Evolutionary conservation across 2,113 vertebrate species (phyloP), one percentile per base, ranked within the genome.

Genomic region (Echinops telfairi): DNA sequence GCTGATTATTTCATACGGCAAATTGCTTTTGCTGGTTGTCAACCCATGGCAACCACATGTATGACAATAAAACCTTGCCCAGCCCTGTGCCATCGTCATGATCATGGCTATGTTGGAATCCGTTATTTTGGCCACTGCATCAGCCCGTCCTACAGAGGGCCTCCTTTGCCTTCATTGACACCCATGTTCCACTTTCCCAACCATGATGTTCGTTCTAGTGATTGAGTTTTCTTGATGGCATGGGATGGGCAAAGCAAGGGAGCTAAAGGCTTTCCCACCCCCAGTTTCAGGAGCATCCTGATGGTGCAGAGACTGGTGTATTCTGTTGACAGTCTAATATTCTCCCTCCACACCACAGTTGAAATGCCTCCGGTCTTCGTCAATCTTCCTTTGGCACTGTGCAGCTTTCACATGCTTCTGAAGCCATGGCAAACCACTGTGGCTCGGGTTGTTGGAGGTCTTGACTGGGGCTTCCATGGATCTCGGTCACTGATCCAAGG

Each of bases 1-100:
- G 79, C 91, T 29, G 47, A 81, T 29, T 47, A 77, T 73, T 92
- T 88, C 73, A 47, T 23, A 92, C 6, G 36, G 31, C 8, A 88
- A 85, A 80, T 86, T 71, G 70, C 7, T 71, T n/a, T 71, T 33
- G 33, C 15, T 36, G n/a, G 70, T n/a, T 19, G 19, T 71, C 16
- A 6, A 36, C 70, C 19, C 15, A 7, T 19, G 16, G 17, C 70
- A 71, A 33, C 19, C n/a, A 19, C 31, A 71, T n/a, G 70, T 33
- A 27, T 71, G 33, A 71, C n/a, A 20, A n/a, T n/a, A 70, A 36
- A 71, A 36, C n/a, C 70, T 71, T 71, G 15, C 70, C 70, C 33
- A n/a, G n/a, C 19, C 70, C 70, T 33, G 70, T 71, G 70, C n/a
- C 17, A 33, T 33, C 70, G 6, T 71, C n/a, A 6, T 71, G 70